Evolutionary conservation across 1,140 invertebrate species (phyloP).

Genomic region (Phenacoccus solenopsis): DNA sequence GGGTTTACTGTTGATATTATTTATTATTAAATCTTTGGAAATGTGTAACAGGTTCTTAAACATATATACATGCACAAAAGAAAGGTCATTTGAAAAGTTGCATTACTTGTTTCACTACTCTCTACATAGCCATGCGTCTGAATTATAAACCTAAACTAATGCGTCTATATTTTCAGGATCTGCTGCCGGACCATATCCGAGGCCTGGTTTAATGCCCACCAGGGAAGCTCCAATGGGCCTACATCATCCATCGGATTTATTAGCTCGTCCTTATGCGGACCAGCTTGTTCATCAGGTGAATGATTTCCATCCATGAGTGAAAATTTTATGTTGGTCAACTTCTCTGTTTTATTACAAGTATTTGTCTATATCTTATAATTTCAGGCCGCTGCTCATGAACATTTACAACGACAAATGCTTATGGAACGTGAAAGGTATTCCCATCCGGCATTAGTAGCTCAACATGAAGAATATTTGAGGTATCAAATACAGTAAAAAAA

Average conservation of each 20-base stretch:
- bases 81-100: neutral
- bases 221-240: slow-evolving; percentile 44
- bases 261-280: slow-evolving; percentile 67
- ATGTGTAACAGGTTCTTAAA: neutral
- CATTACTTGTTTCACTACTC: neutral
- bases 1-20: too few relatives aligned
- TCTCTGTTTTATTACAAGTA: too few relatives aligned
- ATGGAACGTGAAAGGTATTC: slow-evolving; percentile 63
- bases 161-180: slow-evolving; percentile 31
- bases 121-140: neutral
- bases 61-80: neutral
- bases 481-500: slow-evolving; percentile 28
- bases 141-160: neutral
- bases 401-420: slow-evolving; percentile 70
- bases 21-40: too few relatives aligned
- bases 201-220: slow-evolving; percentile 43
- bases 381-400: slow-evolving; percentile 57
- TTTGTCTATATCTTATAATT: slow-evolving; percentile 28
- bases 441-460: slow-evolving; percentile 49
- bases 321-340: too few relatives aligned
- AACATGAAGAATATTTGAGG: slow-evolving; percentile 72
- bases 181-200: slow-evolving; percentile 43
- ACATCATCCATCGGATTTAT: slow-evolving; percentile 56
- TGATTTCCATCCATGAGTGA: too few relatives aligned
- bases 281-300: slow-evolving; percentile 59